Evolutionary conservation across 2,113 vertebrate genomes (phyloP).

Genomic region (Pomatorhinus ruficollis): DNA sequence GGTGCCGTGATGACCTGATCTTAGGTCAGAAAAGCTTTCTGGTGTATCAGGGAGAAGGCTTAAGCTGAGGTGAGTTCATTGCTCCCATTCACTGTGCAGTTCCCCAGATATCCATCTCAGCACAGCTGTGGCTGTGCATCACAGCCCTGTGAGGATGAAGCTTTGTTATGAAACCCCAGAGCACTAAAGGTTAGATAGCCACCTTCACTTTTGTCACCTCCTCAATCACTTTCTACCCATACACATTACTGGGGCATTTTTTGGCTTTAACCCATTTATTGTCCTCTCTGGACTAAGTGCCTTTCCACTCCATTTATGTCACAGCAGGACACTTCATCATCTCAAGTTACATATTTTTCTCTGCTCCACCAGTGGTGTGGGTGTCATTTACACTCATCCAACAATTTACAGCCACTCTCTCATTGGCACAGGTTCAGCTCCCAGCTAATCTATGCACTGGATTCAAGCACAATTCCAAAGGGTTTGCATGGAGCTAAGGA

Average conservation of each 20-base stretch:
- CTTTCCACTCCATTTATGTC: slow-evolving; percentile 49
- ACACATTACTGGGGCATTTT: background rate
- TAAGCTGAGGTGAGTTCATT: background rate
- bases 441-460: background rate
- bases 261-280: slow-evolving; percentile 5
- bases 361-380: background rate
- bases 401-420: background rate
- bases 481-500: background rate
- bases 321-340: slow-evolving; percentile 41
- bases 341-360: slow-evolving; percentile 39
- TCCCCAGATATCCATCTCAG: background rate
- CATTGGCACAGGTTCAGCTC: background rate
- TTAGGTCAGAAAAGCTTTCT: background rate
- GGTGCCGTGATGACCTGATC: rapidly evolving
- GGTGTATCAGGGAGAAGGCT: background rate
- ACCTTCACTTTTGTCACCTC: background rate
- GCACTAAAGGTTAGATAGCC: background rate
- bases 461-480: background rate
- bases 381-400: slow-evolving; percentile 4
- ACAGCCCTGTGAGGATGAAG: background rate
- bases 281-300: slow-evolving; percentile 6
- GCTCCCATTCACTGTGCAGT: background rate
- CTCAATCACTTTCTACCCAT: background rate
- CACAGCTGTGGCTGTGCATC: background rate
- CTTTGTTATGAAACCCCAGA: background rate